Percentiles rank a stretch among this genome's conserved stretches.
These are phyloP conservation scores for Rhagoletis pomonella DNA, from an alignment of 1,140 invertebrate genomes.

Conservation along the genomic window DNA sequence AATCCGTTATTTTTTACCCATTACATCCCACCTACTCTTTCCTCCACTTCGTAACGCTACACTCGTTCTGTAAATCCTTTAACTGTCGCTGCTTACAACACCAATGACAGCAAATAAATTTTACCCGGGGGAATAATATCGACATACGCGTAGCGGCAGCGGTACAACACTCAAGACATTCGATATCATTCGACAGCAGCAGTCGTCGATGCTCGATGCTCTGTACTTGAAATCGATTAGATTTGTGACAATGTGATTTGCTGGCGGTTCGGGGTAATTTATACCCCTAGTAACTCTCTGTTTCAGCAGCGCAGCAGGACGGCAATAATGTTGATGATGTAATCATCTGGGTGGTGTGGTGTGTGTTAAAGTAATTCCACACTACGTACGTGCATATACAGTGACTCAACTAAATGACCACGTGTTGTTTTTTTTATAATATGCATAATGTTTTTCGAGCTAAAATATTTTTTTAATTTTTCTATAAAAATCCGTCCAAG, in stretches of 20 bases:
- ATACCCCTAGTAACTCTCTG: neutral
- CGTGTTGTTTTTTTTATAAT: no score
- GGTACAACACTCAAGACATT: neutral
- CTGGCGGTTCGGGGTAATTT: slow-evolving; percentile 33
- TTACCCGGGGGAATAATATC: slow-evolving; percentile 73
- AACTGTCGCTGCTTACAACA: slow-evolving; percentile 66
- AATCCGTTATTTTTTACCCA: neutral
- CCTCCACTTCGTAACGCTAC: neutral
- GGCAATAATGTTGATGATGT: slow-evolving; percentile 52
- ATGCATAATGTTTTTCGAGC: no score
- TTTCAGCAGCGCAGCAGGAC: slow-evolving; percentile 38
- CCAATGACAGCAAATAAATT: slow-evolving; percentile 73
- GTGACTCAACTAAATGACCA: no score
- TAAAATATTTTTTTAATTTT: no score
- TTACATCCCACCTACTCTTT: neutral
- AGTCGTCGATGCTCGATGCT: neutral
- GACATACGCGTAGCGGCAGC: slow-evolving; percentile 57
- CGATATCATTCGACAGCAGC: slow-evolving; percentile 8
- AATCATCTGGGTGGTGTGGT: slow-evolving; percentile 22
- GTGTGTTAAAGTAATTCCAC: neutral
- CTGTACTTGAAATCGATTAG: slow-evolving; percentile 7
- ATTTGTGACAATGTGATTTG: slow-evolving; percentile 52
- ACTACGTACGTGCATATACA: no score
- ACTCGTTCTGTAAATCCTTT: slow-evolving; percentile 67
- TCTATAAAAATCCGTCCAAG: no score